Conservation (phyloP, 2,888 invertebrate genomes). For the Dasysyrphus albostriatus region DNA sequence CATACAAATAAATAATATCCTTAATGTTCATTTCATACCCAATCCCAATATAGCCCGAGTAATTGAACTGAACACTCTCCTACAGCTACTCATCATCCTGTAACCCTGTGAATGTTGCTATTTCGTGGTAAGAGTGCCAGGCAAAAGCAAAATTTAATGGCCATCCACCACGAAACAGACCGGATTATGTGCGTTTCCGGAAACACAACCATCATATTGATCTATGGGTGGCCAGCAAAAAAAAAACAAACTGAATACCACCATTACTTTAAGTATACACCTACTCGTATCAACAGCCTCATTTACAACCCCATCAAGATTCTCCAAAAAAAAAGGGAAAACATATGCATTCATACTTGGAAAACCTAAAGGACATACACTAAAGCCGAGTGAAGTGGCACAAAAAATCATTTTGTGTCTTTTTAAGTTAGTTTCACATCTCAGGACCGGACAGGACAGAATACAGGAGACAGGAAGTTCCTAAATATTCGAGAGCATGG, state of each 20-base stretch:
- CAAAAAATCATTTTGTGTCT: constrained; percentile 66
- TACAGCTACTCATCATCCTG: constrained; percentile 2
- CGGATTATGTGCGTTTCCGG: constrained; percentile 59
- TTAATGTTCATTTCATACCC: constrained; percentile 38
- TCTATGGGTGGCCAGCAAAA: constrained; percentile 46
- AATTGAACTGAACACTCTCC: constrained; percentile 50
- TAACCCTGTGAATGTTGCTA: constrained; percentile 1
- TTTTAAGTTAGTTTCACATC: constrained; percentile 58
- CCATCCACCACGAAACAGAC: constrained; percentile 28
- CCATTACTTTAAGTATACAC: constrained; percentile 58
- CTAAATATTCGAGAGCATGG: constrained; percentile 24
- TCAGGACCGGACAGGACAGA: constrained; percentile 48
- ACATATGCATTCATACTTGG: constrained; percentile 31
- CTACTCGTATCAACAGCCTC: constrained; percentile 49
- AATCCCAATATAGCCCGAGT: constrained; percentile 34
- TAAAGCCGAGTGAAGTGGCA: constrained; percentile 28
- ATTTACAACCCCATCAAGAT: constrained; percentile 70
- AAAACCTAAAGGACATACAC: constrained; percentile 16
- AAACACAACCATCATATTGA: constrained; percentile 41
- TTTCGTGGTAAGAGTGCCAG: not conserved
- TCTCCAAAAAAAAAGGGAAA: constrained; percentile 21
- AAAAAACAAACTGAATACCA: constrained; percentile 38
- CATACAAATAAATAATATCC: constrained; percentile 64
- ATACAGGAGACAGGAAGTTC: constrained; percentile 54
- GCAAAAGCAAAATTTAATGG: constrained; percentile 52